These are phyloP conservation scores for Acanthurus leucopareius DNA, from an alignment of 2,797 vertebrate species.

Conservation along the genomic window DNA sequence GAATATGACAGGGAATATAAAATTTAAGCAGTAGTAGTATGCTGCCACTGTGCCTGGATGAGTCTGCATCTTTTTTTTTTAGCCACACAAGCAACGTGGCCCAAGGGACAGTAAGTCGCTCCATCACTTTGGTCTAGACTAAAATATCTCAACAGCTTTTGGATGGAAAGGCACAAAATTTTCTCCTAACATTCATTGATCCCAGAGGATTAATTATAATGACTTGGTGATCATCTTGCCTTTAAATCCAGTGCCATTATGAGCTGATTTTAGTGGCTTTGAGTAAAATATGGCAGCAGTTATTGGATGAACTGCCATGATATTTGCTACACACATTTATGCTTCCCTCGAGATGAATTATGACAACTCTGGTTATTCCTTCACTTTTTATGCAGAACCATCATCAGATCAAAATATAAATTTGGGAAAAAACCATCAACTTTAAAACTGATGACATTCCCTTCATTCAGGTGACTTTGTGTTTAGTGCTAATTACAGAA, in stretches of 20 bases:
- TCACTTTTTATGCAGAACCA: not conserved
- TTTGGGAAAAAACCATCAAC: not conserved
- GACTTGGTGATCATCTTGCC: not conserved
- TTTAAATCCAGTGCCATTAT: not conserved
- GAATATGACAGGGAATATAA: slow-evolving; percentile 53
- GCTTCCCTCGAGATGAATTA: not conserved
- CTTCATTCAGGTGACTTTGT: too few relatives aligned
- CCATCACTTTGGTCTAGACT: not conserved
- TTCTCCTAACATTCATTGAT: not conserved
- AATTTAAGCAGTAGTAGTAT: slow-evolving; percentile 13
- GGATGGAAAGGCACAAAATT: not conserved
- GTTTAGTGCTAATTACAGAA: too few relatives aligned
- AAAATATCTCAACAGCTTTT: slow-evolving; percentile 4
- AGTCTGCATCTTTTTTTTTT: slow-evolving; percentile 2
- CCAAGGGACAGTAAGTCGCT: not conserved
- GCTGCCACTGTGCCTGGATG: slow-evolving; percentile 21
- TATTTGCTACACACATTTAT: not conserved
- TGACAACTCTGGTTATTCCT: not conserved
- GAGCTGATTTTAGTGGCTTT: not conserved
- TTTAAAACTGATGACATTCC: too few relatives aligned
- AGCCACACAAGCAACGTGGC: not conserved
- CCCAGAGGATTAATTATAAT: not conserved
- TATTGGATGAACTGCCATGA: not conserved
- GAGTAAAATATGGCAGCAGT: not conserved
- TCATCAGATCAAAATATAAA: not conserved